These are phyloP conservation scores for Aepyceros melampus DNA, from an alignment of 2,113 vertebrate genomes.

Conservation along the genomic window DNA sequence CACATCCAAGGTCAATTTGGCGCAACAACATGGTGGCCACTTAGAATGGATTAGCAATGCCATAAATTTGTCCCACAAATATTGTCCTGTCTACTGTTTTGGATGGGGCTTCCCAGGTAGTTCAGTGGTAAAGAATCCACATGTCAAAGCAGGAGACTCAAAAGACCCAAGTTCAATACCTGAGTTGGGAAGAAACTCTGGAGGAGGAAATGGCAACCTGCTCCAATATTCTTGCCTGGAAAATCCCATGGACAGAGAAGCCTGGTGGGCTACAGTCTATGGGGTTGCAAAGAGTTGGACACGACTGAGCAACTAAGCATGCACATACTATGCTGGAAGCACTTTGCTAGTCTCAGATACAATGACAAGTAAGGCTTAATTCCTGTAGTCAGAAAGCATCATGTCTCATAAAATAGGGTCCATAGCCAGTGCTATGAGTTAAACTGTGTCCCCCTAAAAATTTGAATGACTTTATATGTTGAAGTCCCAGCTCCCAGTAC, in stretches of 20 bases:
- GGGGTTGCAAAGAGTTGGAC: background rate
- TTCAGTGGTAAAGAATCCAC: background rate
- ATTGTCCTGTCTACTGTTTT: background rate
- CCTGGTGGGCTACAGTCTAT: background rate
- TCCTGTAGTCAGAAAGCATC: background rate
- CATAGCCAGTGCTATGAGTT: background rate
- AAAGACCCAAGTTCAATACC: background rate
- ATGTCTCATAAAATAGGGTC: background rate
- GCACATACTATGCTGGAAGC: background rate
- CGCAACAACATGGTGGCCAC: background rate
- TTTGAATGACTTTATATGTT: background rate
- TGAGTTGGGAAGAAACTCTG: background rate
- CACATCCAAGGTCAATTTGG: background rate
- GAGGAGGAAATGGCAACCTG: background rate
- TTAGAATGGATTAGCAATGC: background rate
- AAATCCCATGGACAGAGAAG: background rate
- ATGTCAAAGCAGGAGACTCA: background rate
- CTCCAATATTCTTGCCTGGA: background rate
- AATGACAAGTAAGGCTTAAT: background rate
- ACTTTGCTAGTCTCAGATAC: background rate
- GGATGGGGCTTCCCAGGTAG: background rate
- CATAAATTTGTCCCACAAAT: background rate
- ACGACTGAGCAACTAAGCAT: background rate
- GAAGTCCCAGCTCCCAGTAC: background rate
- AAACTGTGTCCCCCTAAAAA: background rate